Base-by-base conservation (phyloP, 2,888 invertebrate species). In the Harpalus rufipes region DNA sequence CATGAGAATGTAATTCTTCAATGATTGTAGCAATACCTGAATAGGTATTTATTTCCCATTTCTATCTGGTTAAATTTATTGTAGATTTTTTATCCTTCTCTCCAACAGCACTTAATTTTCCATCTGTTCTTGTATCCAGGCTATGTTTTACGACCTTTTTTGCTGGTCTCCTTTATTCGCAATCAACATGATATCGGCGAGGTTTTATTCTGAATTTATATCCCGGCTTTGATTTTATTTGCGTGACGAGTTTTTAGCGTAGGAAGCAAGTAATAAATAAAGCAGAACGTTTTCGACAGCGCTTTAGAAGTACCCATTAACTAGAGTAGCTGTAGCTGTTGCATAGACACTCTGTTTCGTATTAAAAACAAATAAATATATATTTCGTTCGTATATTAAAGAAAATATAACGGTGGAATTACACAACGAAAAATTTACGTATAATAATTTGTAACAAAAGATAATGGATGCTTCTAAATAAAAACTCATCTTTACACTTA, bases 201-300 rank as follows among this genome's bases (percentile, higher is more conserved):
- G 44, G 76, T 76, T 76, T 76, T 56, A 76, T 76, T 76, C 51
- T 16, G n/a, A 16, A 76, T 76, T 76, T 76, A 44, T 76, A 51
- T 18, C 25, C 44, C 44, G 18, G 76, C 44, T 56, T 56, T 76
- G 76, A 76, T 76, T 76, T 76, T 76, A 76, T 76, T 51, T 21
- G 51, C 76, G 76, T 44, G 14, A 76, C 51, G 76, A 51, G 76
- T 76, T 76, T 76, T 76, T 51, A 76, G 21, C 25, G 16, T 76
- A 44, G 76, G 56, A 76, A 76, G 56, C 56, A 76, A 16, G 12
- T 44, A 44, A 76, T 76, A 76, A 76, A 76, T 76, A 76, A 76
- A 44, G 16, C 76, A 18, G 41, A 76, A 76, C 56, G 76, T 25
- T 76, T 76, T 76, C 16, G 56, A 68, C 68, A 39, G 68, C 68